Percentiles rank a stretch among this genome's conserved stretches.
phyloP scores from a whole-genome alignment of 1,140 invertebrate species.

The Mya arenaria region DNA sequence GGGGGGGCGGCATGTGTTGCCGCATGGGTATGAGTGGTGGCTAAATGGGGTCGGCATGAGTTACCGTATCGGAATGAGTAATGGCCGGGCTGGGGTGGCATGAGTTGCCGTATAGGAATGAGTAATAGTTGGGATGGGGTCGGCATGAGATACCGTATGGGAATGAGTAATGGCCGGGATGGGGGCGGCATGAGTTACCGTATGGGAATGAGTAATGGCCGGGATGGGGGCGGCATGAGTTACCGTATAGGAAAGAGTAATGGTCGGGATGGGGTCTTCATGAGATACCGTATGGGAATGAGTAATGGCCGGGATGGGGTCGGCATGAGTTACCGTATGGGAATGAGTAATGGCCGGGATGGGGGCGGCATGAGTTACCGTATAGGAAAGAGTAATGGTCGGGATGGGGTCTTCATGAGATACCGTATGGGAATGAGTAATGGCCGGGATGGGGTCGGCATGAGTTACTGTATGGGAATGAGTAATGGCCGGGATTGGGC shows the following conservation, averaged over 20 bases:
- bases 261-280: conserved; percentile 6
- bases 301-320: background rate
- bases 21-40: conserved; percentile 17
- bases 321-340: background rate
- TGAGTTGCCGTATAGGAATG: background rate
- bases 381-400: no score
- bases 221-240: background rate
- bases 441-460: background rate
- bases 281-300: background rate
- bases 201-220: background rate
- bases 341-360: background rate
- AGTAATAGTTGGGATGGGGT: background rate
- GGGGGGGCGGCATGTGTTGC: conserved; percentile 7
- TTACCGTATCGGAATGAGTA: background rate
- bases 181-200: background rate
- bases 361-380: conserved; percentile 8
- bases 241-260: background rate
- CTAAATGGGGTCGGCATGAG: background rate
- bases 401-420: no score
- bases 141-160: background rate
- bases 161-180: background rate
- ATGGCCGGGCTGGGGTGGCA: background rate
- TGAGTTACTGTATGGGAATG: background rate
- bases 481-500: background rate
- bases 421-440: no score